These are phyloP conservation scores for Tupaia chinensis DNA, from an alignment of 2,113 vertebrate genomes.

Conservation along the genomic window DNA sequence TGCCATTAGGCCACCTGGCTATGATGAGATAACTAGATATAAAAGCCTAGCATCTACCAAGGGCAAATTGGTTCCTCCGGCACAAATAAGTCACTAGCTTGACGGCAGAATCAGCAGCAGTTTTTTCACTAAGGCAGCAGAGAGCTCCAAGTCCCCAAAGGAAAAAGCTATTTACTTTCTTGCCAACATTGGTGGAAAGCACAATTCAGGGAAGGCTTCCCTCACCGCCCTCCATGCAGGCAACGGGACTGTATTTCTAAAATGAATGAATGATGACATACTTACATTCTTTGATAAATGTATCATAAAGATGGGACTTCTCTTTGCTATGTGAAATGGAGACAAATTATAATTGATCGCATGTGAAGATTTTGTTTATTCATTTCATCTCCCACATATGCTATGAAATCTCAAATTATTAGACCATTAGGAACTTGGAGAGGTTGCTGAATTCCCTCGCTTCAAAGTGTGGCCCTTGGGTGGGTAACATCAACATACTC, in stretches of 20 bases:
- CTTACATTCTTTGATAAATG: neutral
- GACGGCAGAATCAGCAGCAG: neutral
- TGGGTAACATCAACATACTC: neutral
- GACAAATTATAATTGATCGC: neutral
- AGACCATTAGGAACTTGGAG: neutral
- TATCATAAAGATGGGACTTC: conserved; percentile 1
- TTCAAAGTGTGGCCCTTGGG: neutral
- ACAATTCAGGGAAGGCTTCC: conserved; percentile 3
- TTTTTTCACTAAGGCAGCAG: neutral
- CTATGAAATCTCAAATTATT: conserved; percentile 6
- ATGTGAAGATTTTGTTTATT: neutral
- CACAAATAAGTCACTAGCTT: conserved; percentile 13
- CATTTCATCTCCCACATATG: neutral
- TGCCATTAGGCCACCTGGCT: neutral
- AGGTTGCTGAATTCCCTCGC: neutral
- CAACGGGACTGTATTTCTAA: neutral
- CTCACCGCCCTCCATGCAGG: neutral
- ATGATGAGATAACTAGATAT: neutral
- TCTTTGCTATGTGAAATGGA: conserved; percentile 25
- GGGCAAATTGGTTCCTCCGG: conserved; percentile 11
- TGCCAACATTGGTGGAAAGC: conserved; percentile 55
- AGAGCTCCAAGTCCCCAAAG: neutral
- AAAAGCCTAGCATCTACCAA: neutral
- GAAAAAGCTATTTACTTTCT: conserved; percentile 28
- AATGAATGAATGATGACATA: conserved; percentile 7